phyloP scores from a whole-genome alignment of 2,797 vertebrate species.

The Neopelma chrysocephalum region DNA sequence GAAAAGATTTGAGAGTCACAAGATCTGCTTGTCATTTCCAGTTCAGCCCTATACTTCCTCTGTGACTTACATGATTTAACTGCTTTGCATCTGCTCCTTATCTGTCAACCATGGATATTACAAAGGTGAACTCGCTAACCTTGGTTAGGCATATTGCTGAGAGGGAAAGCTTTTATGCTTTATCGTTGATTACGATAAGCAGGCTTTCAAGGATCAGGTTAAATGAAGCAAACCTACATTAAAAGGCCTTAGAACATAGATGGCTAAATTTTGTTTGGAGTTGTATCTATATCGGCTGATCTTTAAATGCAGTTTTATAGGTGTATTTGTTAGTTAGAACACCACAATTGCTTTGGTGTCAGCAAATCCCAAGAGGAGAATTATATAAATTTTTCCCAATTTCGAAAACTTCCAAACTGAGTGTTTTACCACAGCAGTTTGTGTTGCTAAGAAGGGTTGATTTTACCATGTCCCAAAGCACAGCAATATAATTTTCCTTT shows the following conservation, averaged over 20 bases:
- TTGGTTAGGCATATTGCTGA: not conserved
- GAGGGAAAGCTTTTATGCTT: conserved; percentile 15
- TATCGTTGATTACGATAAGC: not conserved
- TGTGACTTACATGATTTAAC: not conserved
- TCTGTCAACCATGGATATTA: not conserved
- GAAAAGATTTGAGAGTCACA: not conserved
- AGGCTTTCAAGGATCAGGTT: conserved; percentile 7
- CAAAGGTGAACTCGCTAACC: not conserved
- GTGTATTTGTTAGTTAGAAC: not conserved
- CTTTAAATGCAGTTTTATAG: not conserved
- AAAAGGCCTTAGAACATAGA: not conserved
- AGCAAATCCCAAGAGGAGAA: not conserved
- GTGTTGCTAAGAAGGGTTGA: not conserved
- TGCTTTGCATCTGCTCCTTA: conserved; percentile 18
- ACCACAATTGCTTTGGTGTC: not conserved
- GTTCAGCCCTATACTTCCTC: not conserved
- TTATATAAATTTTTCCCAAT: rapidly evolving
- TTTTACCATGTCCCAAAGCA: not conserved
- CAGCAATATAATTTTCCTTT: not conserved
- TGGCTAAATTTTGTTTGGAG: not conserved
- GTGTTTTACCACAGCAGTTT: not conserved
- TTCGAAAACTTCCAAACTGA: not conserved
- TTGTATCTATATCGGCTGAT: not conserved
- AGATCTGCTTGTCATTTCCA: not conserved
- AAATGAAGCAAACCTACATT: conserved; percentile 10